Conservation (phyloP, 2,113 vertebrate species). For the Macaca mulatta region DNA sequence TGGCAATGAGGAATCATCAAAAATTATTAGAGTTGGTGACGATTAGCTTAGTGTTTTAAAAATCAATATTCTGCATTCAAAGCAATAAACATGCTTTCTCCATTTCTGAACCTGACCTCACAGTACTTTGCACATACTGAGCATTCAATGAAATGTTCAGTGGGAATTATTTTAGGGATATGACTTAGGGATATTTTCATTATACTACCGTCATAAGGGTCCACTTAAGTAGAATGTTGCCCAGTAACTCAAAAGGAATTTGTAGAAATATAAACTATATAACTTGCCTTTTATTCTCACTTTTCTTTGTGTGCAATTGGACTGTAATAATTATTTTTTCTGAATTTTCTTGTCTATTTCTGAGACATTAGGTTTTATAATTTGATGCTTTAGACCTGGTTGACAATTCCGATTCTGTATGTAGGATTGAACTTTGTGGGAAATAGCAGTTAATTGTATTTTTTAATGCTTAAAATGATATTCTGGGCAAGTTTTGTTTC, state of each 20-base stretch:
- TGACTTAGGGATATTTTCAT: neutral
- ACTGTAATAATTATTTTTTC: neutral
- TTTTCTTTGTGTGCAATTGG: conserved; percentile 5
- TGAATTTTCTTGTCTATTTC: conserved; percentile 26
- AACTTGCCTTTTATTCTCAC: neutral
- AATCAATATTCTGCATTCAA: neutral
- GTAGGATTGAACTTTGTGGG: conserved; percentile 26
- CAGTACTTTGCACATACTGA: neutral
- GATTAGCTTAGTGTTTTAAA: neutral
- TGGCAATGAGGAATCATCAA: neutral
- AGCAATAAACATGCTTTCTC: neutral
- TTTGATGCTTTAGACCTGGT: neutral
- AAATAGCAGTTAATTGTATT: conserved; percentile 70
- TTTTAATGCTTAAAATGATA: conserved; percentile 63
- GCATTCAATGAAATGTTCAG: neutral
- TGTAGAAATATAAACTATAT: neutral
- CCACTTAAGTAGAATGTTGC: neutral
- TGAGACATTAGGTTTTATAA: conserved; percentile 43
- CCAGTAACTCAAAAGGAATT: conserved; percentile 23
- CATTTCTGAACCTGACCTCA: neutral
- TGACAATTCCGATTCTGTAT: conserved; percentile 44
- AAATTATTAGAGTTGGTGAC: neutral
- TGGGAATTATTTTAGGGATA: neutral
- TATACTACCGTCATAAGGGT: neutral
- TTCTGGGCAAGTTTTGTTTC: conserved; percentile 71